Base-by-base conservation (phyloP, 2,797 vertebrate genomes). In the Sebastes diploproa region DNA sequence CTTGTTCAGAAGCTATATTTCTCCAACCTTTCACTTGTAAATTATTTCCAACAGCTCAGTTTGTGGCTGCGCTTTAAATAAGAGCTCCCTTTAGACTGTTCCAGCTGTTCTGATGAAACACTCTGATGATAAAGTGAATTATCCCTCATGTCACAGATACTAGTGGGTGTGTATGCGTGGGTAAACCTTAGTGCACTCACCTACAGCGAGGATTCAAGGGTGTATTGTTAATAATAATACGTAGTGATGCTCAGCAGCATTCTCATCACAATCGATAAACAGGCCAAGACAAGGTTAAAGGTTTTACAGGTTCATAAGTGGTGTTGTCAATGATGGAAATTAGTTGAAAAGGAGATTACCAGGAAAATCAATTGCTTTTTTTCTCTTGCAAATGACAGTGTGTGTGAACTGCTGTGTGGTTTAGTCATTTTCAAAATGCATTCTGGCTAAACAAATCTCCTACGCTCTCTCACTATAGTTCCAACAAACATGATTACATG, bases 301-400 rank as follows among this genome's bases (percentile, higher is more conserved):
- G 84, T 79, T 78, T 85, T 78, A 80, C 69, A 80, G 70, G 82
- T 78, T 77, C 69, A 72, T 78, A 83, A 92, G 65, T 78, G 79
- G 18, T 50, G 56, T n/a, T 83, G 87, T 90, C 86, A 84, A 4
- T 77, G 78, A 84, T 77, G 83, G 80, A 85, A 86, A 90, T 84
- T 7, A 83, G 69, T 82, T 89, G 69, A 86, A 89, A 71, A 75
- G 50, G 54, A 77, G 67, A 89, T 85, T 86, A 78, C 25, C 32
- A 59, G 8, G 65, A 75, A 82, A 84, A 84, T 91, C 89, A 29
- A 87, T 92, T n/a, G 22, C 68, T 82, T 87, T 71, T 71, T 62
- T 81, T 73, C 38, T 56, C 54, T 84, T 78, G 46, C 56, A 77
- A 69, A 81, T 80, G 66, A 83, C 78, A 61, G 7, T 72, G 38